A percentile compares a stretch with the other conserved stretches of the same genome.
Conservation (phyloP, 2,113 vertebrate genomes). For the Bujurquina vittata region DNA sequence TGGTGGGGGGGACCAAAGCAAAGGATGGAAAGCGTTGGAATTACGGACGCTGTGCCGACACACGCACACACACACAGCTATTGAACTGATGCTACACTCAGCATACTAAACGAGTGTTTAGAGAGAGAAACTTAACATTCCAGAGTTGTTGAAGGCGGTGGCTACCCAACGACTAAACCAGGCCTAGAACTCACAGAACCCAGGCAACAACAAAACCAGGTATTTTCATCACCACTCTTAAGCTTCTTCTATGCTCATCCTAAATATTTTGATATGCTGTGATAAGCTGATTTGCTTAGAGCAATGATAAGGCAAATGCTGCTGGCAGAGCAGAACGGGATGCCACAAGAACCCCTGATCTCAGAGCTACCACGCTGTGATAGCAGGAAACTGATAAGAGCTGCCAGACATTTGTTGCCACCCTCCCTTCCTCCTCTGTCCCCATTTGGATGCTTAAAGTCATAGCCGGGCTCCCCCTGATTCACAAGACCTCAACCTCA, state of each 20-base stretch:
- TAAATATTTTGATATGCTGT: background rate
- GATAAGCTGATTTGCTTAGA: conserved; percentile 48
- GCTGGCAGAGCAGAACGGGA: conserved; percentile 22
- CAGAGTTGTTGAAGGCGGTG: conserved; percentile 32
- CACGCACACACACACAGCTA: conserved; percentile 3
- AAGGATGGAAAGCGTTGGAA: conserved; percentile 58
- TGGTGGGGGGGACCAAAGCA: conserved; percentile 12
- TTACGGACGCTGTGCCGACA: conserved; percentile 30
- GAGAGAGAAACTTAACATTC: conserved; percentile 66
- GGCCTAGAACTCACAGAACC: background rate
- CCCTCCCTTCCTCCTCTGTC: conserved; percentile 4
- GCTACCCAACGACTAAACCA: background rate
- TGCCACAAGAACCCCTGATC: conserved; percentile 29
- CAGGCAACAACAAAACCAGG: background rate
- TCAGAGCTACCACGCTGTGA: conserved; percentile 19
- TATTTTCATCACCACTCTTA: background rate
- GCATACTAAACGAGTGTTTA: conserved; percentile 49
- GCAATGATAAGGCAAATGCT: conserved; percentile 29
- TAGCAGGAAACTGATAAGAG: conserved; percentile 70
- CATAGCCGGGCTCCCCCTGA: conserved; percentile 11
- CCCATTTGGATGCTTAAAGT: conserved; percentile 23
- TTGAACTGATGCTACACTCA: conserved; percentile 48
- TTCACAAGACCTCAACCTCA: conserved; percentile 60
- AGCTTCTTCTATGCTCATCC: background rate
- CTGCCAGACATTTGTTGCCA: conserved; percentile 30